A percentile compares a stretch with the other conserved stretches of the same genome.
Conservation (phyloP, 2,113 vertebrate species). For the Tor tambroides region DNA sequence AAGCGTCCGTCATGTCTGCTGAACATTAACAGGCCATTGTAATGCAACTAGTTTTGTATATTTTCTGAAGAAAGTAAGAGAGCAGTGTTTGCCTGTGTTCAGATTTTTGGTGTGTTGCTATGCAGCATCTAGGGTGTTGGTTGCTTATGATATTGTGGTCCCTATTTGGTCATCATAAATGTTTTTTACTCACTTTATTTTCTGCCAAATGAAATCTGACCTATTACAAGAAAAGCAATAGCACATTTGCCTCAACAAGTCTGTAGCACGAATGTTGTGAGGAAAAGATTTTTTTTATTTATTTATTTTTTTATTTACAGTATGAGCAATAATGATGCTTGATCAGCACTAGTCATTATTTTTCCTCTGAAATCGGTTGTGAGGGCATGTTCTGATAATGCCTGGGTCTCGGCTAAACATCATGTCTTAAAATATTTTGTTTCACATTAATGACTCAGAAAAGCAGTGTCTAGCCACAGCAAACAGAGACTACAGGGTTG, state of each 20-base stretch:
- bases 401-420: neutral
- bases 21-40: neutral
- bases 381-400: neutral
- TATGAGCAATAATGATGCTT: neutral
- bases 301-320: too few species aligned
- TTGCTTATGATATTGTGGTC: neutral
- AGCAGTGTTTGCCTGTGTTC: neutral
- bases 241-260: neutral
- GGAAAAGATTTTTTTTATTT: too few species aligned
- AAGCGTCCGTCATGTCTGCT: constrained; percentile 5
- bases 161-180: neutral
- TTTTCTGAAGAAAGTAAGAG: neutral
- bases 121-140: neutral
- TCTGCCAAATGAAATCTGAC: neutral
- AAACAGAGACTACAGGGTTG: neutral
- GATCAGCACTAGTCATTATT: neutral
- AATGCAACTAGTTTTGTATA: neutral
- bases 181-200: neutral
- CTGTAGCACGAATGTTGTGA: too few species aligned
- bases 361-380: neutral
- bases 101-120: too few species aligned
- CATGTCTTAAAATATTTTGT: neutral
- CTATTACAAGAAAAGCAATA: neutral
- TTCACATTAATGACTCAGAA: neutral
- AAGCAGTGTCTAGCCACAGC: neutral